A percentile compares a stretch with the other conserved stretches of the same genome.
Conservation (phyloP, 2,888 invertebrate species). For the Choreutis nemorana region DNA sequence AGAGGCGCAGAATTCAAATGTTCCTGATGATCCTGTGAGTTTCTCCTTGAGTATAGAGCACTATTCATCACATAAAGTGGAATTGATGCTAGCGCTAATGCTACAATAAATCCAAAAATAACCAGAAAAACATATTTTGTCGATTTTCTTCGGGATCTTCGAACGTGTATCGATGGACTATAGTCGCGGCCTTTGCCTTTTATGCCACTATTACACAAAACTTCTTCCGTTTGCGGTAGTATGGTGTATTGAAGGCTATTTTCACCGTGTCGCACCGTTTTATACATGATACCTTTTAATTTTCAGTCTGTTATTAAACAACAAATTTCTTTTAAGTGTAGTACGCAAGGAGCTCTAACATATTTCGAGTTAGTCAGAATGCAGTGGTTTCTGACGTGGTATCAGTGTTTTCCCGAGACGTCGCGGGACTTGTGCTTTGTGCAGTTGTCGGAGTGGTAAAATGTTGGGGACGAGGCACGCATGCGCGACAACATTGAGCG, state of each 20-base stretch:
- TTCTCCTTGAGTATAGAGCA: conserved; percentile 28
- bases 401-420: conserved; percentile 27
- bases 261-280: conserved; percentile 78
- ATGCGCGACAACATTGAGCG: conserved; percentile 60
- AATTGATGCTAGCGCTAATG: conserved; percentile 35
- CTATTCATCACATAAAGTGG: conserved; percentile 46
- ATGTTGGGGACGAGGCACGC: conserved; percentile 21
- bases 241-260: conserved; percentile 79
- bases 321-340: too few species aligned
- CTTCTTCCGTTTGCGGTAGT: conserved; percentile 75
- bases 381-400: conserved; percentile 17
- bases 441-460: conserved; percentile 27
- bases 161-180: conserved; percentile 52
- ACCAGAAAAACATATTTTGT: conserved; percentile 45
- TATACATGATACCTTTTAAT: conserved; percentile 74
- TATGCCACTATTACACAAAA: conserved; percentile 66
- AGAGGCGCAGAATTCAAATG: conserved; percentile 28
- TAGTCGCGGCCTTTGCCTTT: conserved; percentile 62
- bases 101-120: conserved; percentile 36
- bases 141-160: conserved; percentile 38
- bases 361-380: too few species aligned
- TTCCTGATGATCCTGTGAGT: conserved; percentile 24
- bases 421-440: conserved; percentile 45
- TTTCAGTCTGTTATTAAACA: too few species aligned
- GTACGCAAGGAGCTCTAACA: too few species aligned